phyloP scores from a whole-genome alignment of 1,140 invertebrate species.

The Ceratina australensis region DNA sequence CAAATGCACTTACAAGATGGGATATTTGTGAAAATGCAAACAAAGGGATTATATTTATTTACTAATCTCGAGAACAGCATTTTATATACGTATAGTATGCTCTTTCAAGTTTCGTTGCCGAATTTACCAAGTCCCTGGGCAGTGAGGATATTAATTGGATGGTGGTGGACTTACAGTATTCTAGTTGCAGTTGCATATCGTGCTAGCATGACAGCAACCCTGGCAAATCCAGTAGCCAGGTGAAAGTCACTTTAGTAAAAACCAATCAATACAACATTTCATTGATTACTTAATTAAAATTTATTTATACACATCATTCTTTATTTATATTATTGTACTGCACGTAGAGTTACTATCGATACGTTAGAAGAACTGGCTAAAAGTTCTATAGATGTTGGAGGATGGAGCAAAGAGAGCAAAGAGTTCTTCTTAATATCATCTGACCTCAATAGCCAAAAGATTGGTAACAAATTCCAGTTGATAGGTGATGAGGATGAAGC shows the following conservation, averaged over 20 bases:
- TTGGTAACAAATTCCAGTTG: conserved; percentile 84
- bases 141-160: conserved; percentile 87
- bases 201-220: conserved; percentile 90
- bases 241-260: conserved; percentile 65
- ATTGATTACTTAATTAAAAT: neutral
- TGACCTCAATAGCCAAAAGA: conserved; percentile 83
- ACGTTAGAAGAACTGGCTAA: conserved; percentile 84
- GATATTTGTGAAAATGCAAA: conserved; percentile 63
- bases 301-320: neutral
- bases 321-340: conserved; percentile 5
- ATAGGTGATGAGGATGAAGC: conserved; percentile 81
- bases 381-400: conserved; percentile 83
- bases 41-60: conserved; percentile 84
- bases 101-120: conserved; percentile 87
- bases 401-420: conserved; percentile 85
- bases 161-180: conserved; percentile 92
- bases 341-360: conserved; percentile 86
- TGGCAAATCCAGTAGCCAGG: conserved; percentile 87
- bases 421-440: conserved; percentile 85
- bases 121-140: conserved; percentile 88
- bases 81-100: conserved; percentile 89
- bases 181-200: conserved; percentile 87
- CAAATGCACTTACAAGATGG: conserved; percentile 47
- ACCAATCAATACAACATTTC: neutral
- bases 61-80: conserved; percentile 85